Evolutionary conservation across 2,888 invertebrate species (phyloP).

Genomic region (Cryptosula pallasiana): DNA sequence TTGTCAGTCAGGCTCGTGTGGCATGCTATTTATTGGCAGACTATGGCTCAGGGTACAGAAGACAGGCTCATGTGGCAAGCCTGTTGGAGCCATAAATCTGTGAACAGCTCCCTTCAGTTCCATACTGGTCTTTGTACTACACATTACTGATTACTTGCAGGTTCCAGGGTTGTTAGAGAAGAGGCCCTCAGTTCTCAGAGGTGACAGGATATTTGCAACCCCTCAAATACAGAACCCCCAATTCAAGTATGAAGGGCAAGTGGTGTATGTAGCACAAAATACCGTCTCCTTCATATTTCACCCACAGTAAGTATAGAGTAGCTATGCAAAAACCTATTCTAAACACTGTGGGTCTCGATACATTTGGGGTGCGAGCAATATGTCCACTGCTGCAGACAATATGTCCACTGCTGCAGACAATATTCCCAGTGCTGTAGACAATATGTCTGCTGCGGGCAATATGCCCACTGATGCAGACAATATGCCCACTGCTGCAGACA

Average conservation of each 20-base stretch:
- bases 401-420: too few relatives aligned
- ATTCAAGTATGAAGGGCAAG: conserved; percentile 31
- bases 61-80: background rate
- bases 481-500: too few relatives aligned
- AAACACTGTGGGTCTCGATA: too few relatives aligned
- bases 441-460: too few relatives aligned
- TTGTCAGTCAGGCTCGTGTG: too few relatives aligned
- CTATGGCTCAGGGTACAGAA: too few relatives aligned
- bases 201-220: conserved; percentile 36
- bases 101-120: background rate
- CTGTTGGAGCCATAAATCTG: background rate
- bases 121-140: background rate
- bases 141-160: background rate
- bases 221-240: conserved; percentile 33
- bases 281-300: background rate
- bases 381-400: too few relatives aligned
- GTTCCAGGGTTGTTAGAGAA: conserved; percentile 41
- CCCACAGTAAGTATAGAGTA: background rate
- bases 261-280: background rate
- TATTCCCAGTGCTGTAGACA: too few relatives aligned
- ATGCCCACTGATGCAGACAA: too few relatives aligned
- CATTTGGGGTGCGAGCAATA: too few relatives aligned
- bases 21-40: too few relatives aligned
- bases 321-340: too few relatives aligned
- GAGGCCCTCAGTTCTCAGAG: conserved; percentile 40